These are phyloP conservation scores for Cromileptes altivelis DNA, from an alignment of 2,113 vertebrate genomes.

Conservation along the genomic window DNA sequence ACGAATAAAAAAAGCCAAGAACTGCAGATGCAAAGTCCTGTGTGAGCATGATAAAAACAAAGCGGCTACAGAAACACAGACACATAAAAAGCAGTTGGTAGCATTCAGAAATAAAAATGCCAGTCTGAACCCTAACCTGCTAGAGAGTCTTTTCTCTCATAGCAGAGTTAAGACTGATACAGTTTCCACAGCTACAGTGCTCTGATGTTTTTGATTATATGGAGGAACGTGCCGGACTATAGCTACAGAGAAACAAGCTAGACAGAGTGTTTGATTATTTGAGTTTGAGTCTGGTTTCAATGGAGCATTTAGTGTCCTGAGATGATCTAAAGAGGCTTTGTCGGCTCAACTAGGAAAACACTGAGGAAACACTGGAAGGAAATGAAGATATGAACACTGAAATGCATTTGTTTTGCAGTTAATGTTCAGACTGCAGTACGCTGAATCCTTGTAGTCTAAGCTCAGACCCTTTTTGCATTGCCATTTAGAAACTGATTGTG, in stretches of 20 bases:
- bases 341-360: constrained; percentile 2
- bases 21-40: constrained; percentile 1
- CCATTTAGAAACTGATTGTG: constrained; percentile 41
- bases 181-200: constrained; percentile 10
- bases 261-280: neutral
- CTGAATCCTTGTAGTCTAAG: neutral
- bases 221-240: neutral
- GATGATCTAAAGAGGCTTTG: constrained; percentile 19
- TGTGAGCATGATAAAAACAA: neutral
- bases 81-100: neutral
- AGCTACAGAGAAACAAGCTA: constrained; percentile 14
- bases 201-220: constrained; percentile 2
- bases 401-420: neutral
- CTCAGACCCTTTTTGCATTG: neutral
- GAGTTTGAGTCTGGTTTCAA: neutral
- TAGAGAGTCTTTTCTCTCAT: neutral
- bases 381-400: constrained; percentile 23
- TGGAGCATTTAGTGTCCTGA: neutral
- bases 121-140: constrained; percentile 18
- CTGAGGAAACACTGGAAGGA: constrained; percentile 31
- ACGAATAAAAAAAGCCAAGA: constrained; percentile 4
- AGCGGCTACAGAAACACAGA: neutral
- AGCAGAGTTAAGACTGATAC: constrained; percentile 19
- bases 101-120: neutral
- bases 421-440: constrained; percentile 9